Conservation (phyloP, 2,888 invertebrate species). For the Tipula unca region DNA sequence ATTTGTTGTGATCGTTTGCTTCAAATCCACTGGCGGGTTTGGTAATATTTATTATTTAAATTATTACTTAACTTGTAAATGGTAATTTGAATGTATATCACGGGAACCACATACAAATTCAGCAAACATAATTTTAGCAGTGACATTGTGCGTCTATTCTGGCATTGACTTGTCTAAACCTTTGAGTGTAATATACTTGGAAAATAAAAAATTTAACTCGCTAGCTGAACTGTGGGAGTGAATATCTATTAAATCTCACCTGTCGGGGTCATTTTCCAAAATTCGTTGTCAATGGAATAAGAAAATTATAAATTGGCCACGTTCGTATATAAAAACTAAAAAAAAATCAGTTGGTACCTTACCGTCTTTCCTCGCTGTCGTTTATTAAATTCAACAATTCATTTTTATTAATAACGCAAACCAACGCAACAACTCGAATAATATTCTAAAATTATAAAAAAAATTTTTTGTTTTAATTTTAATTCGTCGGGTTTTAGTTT, state of each 20-base stretch:
- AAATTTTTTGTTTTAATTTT: neutral
- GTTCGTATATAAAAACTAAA: neutral
- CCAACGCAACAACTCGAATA: neutral
- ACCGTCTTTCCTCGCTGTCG: neutral
- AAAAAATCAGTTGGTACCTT: neutral
- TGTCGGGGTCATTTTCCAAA: neutral
- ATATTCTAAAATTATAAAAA: neutral
- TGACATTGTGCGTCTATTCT: too few relatives aligned
- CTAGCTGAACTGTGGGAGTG: too few relatives aligned
- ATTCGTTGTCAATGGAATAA: neutral
- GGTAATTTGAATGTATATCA: too few relatives aligned
- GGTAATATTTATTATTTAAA: too few relatives aligned
- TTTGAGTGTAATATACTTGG: too few relatives aligned
- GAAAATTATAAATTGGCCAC: neutral
- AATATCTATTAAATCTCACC: neutral
- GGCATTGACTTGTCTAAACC: too few relatives aligned
- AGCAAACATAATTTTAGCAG: too few relatives aligned
- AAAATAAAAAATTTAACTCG: too few relatives aligned
- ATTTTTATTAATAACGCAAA: neutral
- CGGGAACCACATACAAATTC: too few relatives aligned
- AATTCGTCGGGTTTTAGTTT: conserved; percentile 2
- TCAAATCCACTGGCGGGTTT: too few relatives aligned
- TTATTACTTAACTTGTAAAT: too few relatives aligned
- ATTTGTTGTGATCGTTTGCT: too few relatives aligned
- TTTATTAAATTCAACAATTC: neutral